Evolutionary conservation across 2,888 invertebrate genomes (phyloP), one percentile per base, ranked within the genome.

Genomic region (Rhimphoctona megacephalus): DNA sequence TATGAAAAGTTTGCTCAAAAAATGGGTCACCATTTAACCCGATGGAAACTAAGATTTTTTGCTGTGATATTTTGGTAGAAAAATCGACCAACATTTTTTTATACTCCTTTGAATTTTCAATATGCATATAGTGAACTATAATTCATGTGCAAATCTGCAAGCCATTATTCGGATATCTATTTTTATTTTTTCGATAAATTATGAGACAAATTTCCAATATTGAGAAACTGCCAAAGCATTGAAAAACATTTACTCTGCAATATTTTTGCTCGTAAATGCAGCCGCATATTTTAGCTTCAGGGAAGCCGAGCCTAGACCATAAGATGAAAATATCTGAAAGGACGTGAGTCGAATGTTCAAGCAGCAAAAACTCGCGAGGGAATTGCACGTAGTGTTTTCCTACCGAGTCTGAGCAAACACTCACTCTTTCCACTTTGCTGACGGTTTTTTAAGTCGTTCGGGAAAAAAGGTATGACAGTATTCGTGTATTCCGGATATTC

Each of bases 321-420:
- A 67, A 39, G 66, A 78, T 66, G 81, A 57, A 85, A 81, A 85
- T 82, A 82, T 76, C 36, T 86, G 54, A 46, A 57, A 70, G 52
- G 19, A 70, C 74, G 79, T 67, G 83, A 86, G 79, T 39, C 64
- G 76, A 83, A 86, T 86, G 69, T 86, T 54, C 80, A 70, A 80
- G 79, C 5, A n/a, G 76, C 11, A 70, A 83, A 54, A 73, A 33
- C 30, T 52, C 54, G 76, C 11, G 66, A 54, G 14, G 57, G 46
- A 46, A 43, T 81, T n/a, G 64, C 81, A 66, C 64, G 73, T 66
- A 39, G 64, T 57, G 52, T 43, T 43, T 70, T 85, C 74, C 61
- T 82, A 22, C n/a, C 54, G 82, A 70, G 82, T 79, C 46, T 66
- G 54, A 57, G 64, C 70, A 57, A 61, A 76, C 79, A 66, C 74